Evolutionary conservation across 2,113 vertebrate genomes (phyloP).

Genomic region (Pseudopipra pipra): DNA sequence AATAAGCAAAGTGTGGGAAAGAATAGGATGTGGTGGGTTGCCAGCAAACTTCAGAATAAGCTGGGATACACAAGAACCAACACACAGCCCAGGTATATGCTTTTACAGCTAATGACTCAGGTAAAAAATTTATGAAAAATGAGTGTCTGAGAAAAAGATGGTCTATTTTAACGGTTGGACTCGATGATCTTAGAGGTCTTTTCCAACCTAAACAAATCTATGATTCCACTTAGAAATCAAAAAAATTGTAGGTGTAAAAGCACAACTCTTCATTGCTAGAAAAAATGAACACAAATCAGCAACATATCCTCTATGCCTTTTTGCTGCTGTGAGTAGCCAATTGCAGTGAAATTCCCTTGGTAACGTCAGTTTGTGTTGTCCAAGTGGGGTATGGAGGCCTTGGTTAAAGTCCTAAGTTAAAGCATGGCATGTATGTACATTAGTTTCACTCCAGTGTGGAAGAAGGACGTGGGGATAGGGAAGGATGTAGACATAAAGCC

Average conservation of each 20-base stretch:
- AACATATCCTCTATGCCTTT: not conserved
- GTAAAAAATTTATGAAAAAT: not conserved
- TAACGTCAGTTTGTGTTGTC: not conserved
- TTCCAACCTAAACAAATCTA: not conserved
- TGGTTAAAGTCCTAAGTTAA: not conserved
- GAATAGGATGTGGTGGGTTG: not conserved
- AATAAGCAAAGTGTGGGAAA: not conserved
- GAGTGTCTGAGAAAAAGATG: not conserved
- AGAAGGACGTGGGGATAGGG: not conserved
- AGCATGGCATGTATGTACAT: rapidly evolving
- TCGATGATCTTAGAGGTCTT: not conserved
- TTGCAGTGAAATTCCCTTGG: not conserved
- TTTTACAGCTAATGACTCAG: not conserved
- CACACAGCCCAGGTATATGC: not conserved
- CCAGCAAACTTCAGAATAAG: not conserved
- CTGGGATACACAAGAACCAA: not conserved
- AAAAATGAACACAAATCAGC: not conserved
- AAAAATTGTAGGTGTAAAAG: not conserved
- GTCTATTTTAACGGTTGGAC: not conserved
- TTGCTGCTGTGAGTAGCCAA: not conserved
- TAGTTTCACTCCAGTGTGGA: not conserved
- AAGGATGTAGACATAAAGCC: not conserved
- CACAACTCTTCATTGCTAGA: not conserved
- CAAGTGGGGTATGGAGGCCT: not conserved
- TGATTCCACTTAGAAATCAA: not conserved